These are phyloP conservation scores for Liopterus haemorrhoidalis DNA, from an alignment of 2,888 invertebrate species.

Conservation along the genomic window DNA sequence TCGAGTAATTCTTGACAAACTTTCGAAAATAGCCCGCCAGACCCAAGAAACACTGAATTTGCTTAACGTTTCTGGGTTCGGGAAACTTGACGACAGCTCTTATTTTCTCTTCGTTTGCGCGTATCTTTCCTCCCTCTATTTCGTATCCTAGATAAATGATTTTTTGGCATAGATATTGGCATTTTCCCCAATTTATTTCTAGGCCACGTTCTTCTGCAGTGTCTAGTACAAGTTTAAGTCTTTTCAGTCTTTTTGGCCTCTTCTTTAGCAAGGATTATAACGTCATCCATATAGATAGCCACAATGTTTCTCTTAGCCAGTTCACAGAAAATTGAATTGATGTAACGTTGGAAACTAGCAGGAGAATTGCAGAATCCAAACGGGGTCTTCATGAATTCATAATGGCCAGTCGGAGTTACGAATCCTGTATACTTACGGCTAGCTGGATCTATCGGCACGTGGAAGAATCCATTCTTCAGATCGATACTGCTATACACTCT, in stretches of 20 bases:
- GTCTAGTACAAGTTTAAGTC: slow-evolving; percentile 1
- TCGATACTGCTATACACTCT: slow-evolving; percentile 26
- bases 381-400: slow-evolving; percentile 9
- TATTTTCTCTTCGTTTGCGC: slow-evolving; percentile 4
- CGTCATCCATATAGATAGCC: slow-evolving; percentile 7
- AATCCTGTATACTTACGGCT: slow-evolving; percentile 6
- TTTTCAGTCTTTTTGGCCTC: not conserved
- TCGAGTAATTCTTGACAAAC: slow-evolving; percentile 26
- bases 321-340: slow-evolving; percentile 5
- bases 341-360: slow-evolving; percentile 5
- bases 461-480: slow-evolving; percentile 6
- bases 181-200: slow-evolving; percentile 6
- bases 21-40: not conserved
- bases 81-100: slow-evolving; percentile 2
- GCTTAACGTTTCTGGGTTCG: not conserved
- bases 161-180: not conserved
- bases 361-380: slow-evolving; percentile 8
- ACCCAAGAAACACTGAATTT: slow-evolving; percentile 3
- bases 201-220: slow-evolving; percentile 2
- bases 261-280: not conserved
- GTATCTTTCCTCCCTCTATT: not conserved
- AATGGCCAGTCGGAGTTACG: slow-evolving; percentile 6
- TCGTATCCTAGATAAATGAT: slow-evolving; percentile 6
- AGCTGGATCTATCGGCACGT: slow-evolving; percentile 5
- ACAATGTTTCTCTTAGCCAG: not conserved